These are phyloP conservation scores for Ditula angustiorana DNA, from an alignment of 2,888 invertebrate genomes.

Conservation along the genomic window DNA sequence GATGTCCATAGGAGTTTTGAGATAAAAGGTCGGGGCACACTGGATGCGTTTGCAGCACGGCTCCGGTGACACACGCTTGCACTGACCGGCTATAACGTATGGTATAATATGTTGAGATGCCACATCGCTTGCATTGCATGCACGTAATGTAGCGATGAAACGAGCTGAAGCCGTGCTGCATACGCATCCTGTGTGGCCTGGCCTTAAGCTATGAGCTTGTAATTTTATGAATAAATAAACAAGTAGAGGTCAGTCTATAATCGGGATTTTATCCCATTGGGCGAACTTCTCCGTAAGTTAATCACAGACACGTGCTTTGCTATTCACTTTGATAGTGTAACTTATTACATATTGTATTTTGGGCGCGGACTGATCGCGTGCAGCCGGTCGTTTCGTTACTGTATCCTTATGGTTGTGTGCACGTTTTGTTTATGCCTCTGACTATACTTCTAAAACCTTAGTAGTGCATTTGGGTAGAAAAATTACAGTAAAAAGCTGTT, in stretches of 20 bases:
- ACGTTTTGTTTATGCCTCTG: conserved; percentile 19
- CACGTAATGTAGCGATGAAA: no score
- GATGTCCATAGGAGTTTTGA: no score
- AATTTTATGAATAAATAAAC: no score
- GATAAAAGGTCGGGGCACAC: no score
- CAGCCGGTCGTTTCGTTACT: conserved; percentile 28
- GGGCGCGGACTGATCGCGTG: conserved; percentile 35
- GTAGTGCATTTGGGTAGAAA: conserved; percentile 25
- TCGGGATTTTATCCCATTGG: not conserved
- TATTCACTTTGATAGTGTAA: conserved; percentile 15
- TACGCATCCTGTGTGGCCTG: no score
- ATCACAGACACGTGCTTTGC: conserved; percentile 16
- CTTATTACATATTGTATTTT: conserved; percentile 34
- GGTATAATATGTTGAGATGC: no score
- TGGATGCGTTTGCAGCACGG: no score
- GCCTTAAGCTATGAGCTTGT: no score
- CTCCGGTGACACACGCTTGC: no score
- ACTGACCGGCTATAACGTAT: no score
- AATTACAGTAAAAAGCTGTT: not conserved
- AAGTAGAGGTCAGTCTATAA: not conserved
- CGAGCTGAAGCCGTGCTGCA: no score
- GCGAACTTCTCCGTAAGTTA: not conserved
- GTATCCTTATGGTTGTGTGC: conserved; percentile 32
- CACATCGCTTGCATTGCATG: no score
- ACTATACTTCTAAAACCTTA: conserved; percentile 12